Conservation (phyloP, 2,113 vertebrate species). For the Todiramphus chloris region DNA sequence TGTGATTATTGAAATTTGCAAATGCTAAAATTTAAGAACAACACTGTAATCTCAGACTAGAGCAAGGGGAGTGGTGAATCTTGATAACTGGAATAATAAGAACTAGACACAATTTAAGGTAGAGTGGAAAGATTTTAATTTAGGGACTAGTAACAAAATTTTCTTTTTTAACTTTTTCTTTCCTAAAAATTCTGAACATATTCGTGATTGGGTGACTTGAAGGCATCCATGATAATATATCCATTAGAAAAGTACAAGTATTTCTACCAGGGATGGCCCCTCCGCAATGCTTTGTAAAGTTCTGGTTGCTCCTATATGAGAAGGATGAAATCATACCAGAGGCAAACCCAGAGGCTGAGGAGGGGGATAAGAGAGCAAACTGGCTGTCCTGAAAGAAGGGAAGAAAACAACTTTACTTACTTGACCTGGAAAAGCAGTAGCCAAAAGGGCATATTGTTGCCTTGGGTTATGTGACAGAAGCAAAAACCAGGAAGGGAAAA, state of each 20-base stretch:
- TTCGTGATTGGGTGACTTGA: neutral
- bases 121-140: neutral
- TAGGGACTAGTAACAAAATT: neutral
- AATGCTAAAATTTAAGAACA: neutral
- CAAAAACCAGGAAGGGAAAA: neutral
- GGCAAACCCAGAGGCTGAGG: neutral
- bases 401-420: neutral
- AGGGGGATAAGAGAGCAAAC: neutral
- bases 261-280: neutral
- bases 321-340: neutral
- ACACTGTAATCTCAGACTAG: neutral
- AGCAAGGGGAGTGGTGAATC: neutral
- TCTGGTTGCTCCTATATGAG: rapidly evolving
- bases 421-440: neutral
- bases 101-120: neutral
- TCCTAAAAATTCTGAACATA: neutral
- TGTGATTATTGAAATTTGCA: neutral
- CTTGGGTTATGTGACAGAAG: neutral
- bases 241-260: neutral
- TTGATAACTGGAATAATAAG: neutral
- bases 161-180: neutral
- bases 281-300: neutral
- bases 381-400: neutral
- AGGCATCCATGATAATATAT: rapidly evolving
- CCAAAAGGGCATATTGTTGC: neutral